A percentile compares a stretch with the other conserved stretches of the same genome.
Conservation (phyloP, 2,888 invertebrate species). For the Myathropa florea region DNA sequence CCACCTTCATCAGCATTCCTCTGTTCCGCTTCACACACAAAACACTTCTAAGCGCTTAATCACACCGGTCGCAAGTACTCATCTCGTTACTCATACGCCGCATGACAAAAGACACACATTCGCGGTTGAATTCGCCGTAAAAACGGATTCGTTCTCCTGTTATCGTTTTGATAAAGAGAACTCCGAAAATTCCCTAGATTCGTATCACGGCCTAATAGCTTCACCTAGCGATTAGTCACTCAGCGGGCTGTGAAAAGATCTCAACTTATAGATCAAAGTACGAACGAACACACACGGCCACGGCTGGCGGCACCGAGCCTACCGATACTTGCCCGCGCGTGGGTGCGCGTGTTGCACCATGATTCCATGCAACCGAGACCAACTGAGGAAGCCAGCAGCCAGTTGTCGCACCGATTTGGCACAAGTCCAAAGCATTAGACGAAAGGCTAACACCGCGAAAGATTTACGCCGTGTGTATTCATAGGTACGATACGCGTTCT, state of each 20-base stretch:
- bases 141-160: background rate
- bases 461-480: constrained; percentile 2
- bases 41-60: constrained; percentile 13
- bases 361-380: constrained; percentile 45
- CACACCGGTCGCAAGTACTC: constrained; percentile 7
- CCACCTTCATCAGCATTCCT: background rate
- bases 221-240: constrained; percentile 54
- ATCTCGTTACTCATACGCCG: constrained; percentile 39
- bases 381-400: constrained; percentile 25
- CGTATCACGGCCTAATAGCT: constrained; percentile 44
- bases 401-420: constrained; percentile 55
- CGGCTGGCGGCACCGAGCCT: constrained; percentile 31
- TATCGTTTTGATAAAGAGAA: constrained; percentile 28
- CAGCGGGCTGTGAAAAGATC: constrained; percentile 39
- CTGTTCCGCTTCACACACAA: constrained; percentile 10
- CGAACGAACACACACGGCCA: too few relatives aligned
- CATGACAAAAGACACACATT: constrained; percentile 9
- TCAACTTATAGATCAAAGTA: constrained; percentile 52
- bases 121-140: constrained; percentile 28
- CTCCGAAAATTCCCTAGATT: constrained; percentile 27
- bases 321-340: constrained; percentile 31
- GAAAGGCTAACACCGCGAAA: constrained; percentile 40
- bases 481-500: constrained; percentile 9
- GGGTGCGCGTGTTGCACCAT: constrained; percentile 46
- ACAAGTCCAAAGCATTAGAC: constrained; percentile 39